Base-by-base conservation (phyloP, 1,140 invertebrate species). In the Ips nitidus region DNA sequence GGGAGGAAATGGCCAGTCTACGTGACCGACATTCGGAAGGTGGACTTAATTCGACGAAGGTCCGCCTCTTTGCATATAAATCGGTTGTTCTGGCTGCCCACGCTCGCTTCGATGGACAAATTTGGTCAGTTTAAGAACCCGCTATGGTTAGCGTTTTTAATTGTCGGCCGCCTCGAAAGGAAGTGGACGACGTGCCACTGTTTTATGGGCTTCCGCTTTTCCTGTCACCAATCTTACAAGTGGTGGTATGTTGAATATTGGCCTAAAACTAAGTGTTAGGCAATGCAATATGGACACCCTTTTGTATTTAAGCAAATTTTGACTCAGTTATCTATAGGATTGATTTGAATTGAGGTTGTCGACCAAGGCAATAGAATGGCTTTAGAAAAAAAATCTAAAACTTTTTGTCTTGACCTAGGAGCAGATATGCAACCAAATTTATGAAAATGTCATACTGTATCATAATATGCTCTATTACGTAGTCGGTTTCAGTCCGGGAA, bases 41-140 rank as follows among this genome's bases (percentile, higher is more conserved):
- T 38, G 7, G 22, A 56, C 38, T 36, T 36, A 7, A 36, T 36
- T 37, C 53, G 22, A 56, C 38, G 22, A 7, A 7, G 53, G 53
- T 56, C 53, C 53, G n/a, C 7, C 37, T 56, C 22, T 56, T 56
- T 56, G 53, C 53, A 56, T 56, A 56, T 56, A 56, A 56, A 56
- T 56, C 53, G 53, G 53, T 37, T 7, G n/a, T 56, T 50, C 45
- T 50, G 22, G 45, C 22, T 50, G 22, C 45, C 22, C 7, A 50
- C 7, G 39, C 53, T 36, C 53, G n/a, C n/a, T 7, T 7, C n/a
- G 53, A 56, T 56, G 53, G 53, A 56, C 53, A 56, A 56, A 56
- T 56, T 56, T 56, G 53, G 53, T 56, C 22, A 7, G 53, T 38
- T 37, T 56, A 36, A 36, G 39, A 36, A 38, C 7, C 22, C 53